A percentile compares a stretch with the other conserved stretches of the same genome.
Evolutionary conservation across 1,140 invertebrate species (phyloP).

Genomic region (Propsilocerus akamusi): DNA sequence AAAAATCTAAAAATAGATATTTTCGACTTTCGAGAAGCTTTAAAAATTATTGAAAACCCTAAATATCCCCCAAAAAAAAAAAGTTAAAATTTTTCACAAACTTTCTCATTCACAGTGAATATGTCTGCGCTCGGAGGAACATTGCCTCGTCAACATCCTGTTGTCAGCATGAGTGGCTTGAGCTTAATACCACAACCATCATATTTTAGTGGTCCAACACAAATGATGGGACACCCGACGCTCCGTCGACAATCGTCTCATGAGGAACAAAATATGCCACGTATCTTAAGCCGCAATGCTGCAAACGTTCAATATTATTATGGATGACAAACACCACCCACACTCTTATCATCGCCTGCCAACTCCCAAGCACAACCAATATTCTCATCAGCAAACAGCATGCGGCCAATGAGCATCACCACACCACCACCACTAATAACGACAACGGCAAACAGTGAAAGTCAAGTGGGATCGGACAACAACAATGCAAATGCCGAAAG

Average conservation of each 20-base stretch:
- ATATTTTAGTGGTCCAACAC: neutral
- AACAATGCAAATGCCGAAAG: neutral
- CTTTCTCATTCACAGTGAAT: neutral
- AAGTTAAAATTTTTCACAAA: too few relatives aligned
- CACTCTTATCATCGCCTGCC: neutral
- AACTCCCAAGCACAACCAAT: neutral
- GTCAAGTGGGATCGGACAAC: neutral
- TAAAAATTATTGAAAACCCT: too few relatives aligned
- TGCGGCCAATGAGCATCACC: neutral
- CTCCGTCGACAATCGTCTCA: neutral
- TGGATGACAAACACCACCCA: neutral
- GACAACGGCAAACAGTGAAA: neutral
- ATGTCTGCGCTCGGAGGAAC: neutral
- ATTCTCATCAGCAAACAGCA: neutral
- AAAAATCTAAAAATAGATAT: too few relatives aligned
- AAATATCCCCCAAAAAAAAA: too few relatives aligned
- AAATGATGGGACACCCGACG: neutral
- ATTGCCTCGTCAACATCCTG: neutral
- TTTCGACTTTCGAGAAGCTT: too few relatives aligned
- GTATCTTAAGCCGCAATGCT: neutral
- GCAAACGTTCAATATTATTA: slow-evolving; percentile 1
- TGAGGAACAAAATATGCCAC: neutral
- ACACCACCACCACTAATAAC: neutral
- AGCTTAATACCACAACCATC: neutral
- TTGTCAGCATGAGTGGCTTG: neutral